phyloP scores from a whole-genome alignment of 2,797 vertebrate genomes.

The Poeciliopsis infans region DNA sequence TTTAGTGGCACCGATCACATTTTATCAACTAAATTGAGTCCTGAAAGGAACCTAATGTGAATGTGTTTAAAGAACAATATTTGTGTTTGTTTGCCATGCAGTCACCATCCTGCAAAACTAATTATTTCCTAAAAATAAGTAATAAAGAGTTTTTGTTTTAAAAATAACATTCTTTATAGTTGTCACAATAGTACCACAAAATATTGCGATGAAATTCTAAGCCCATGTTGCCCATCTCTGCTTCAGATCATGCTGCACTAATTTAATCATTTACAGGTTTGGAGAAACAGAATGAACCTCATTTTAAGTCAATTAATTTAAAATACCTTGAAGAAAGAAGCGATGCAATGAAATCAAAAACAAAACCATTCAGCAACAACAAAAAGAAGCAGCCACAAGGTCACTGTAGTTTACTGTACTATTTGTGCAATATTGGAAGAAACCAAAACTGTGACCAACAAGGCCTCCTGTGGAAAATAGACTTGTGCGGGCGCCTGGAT shows the following conservation, averaged over 20 bases:
- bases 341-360: neutral
- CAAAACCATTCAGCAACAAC: neutral
- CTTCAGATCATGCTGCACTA: neutral
- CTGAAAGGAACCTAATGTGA: too few species aligned
- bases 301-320: neutral
- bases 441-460: slow-evolving; percentile 10
- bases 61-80: too few species aligned
- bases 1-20: too few species aligned
- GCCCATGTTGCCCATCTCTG: too few species aligned
- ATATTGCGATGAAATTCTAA: too few species aligned
- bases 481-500: neutral
- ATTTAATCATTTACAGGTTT: neutral
- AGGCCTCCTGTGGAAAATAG: neutral
- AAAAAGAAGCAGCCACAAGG: neutral
- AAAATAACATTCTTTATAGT: too few species aligned
- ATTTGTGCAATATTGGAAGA: neutral
- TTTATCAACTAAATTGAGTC: too few species aligned
- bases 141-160: too few species aligned
- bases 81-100: too few species aligned
- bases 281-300: neutral
- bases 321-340: neutral
- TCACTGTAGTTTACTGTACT: neutral
- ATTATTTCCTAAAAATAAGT: too few species aligned
- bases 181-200: too few species aligned
- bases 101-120: too few species aligned